A percentile compares a stretch with the other conserved stretches of the same genome.
phyloP scores from a whole-genome alignment of 1,140 invertebrate species.

The Caenorhabditis elegans region WBcel235 BX284605.5:8670501-8671000 shows the following conservation, averaged over 20 bases:
- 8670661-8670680: constrained; percentile 13
- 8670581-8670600: not conserved
- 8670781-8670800: not conserved
- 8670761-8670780: too few species aligned
- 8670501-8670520: not conserved
- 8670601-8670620: not conserved
- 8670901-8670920: too few species aligned
- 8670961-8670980: not conserved
- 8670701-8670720: too few species aligned
- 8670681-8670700: too few species aligned
- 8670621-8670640: not conserved
- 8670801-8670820: constrained; percentile 10
- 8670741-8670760: not conserved
- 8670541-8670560: not conserved
- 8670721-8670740: not conserved
- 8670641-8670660: constrained; percentile 29
- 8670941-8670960: not conserved
- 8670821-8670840: constrained; percentile 5
- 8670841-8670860: not conserved
- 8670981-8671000: not conserved
- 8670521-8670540: too few species aligned
- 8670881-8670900: not conserved
- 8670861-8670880: not conserved
- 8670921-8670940: not conserved
- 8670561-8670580: not conserved